Base-by-base conservation (phyloP, 2,113 vertebrate species). In the Strix aluco region DNA sequence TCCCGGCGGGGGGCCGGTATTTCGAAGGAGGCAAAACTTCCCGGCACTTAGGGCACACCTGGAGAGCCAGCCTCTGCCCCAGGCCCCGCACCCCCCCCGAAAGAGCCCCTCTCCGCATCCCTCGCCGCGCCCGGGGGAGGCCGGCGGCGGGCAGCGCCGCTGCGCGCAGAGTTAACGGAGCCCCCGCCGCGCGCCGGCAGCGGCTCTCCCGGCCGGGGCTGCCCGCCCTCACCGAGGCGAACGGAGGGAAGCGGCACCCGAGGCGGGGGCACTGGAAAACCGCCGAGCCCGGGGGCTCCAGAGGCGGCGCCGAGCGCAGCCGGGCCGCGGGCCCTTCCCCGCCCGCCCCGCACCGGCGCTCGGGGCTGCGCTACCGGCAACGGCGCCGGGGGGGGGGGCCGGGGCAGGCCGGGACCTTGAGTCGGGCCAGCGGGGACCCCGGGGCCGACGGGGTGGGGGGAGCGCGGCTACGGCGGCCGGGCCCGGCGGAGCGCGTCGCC, bases 21-120 rank as follows among this genome's bases (percentile, higher is more conserved):
- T 67, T 51, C 8, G 57, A 86, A 34, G 67, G 46, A 70, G 38
- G 47, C 59, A 72, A 95, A 97, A 96, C 95, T 96, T 97, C 72
- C 87, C 81, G 5, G 14, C 47, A 58, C 74, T 88, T 29, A 26
- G 63, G 90, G 63, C 67, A 54, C 77, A 55, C 73, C 92, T 73
- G 84, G 92, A 47, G 67, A 55, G 49, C 89, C 93, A 18, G 72
- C 67, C 44, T 5, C 55, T 52, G 27, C 66, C 84, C 70, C 54
- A 63, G 79, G 75, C 75, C 38, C 54, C 69, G 87, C 74, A 51
- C 8, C 34, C 34, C 26, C 34, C 62, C 38, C n/a, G 11, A 10
- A 22, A 25, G 62, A 78, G 66, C 86, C 80, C 16, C 32, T 32
- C 63, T 80, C 88, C 51, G 46, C 94, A 40, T 9, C 71, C 40